Evolutionary conservation across 1,140 invertebrate genomes (phyloP).

Genomic region (Melipona quadrifasciata): DNA sequence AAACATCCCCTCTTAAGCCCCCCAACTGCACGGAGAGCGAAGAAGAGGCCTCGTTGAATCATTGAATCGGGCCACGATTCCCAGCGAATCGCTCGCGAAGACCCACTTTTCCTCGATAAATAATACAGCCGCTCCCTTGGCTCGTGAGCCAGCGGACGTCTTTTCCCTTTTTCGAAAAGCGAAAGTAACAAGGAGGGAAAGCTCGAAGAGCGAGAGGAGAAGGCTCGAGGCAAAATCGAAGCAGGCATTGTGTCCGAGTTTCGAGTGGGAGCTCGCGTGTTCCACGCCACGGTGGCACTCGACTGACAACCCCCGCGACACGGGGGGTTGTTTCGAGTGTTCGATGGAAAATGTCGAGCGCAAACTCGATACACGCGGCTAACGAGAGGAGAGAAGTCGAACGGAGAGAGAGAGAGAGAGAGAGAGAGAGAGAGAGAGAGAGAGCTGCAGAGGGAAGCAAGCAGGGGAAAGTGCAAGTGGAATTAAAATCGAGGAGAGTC

Average conservation of each 20-base stretch:
- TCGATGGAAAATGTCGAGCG: slow-evolving; percentile 38
- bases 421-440: too few species aligned
- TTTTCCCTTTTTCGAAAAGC: neutral
- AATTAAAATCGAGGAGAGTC: slow-evolving; percentile 19
- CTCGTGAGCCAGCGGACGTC: neutral
- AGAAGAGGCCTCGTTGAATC: slow-evolving; percentile 26
- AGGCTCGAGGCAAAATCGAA: slow-evolving; percentile 55
- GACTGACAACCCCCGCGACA: neutral
- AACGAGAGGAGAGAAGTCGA: slow-evolving; percentile 40
- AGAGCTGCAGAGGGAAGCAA: neutral
- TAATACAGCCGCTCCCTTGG: slow-evolving; percentile 42
- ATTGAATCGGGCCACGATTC: slow-evolving; percentile 37
- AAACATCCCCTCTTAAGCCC: neutral
- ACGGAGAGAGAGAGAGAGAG: neutral
- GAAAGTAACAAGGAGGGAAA: slow-evolving; percentile 59
- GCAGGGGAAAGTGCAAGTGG: slow-evolving; percentile 29
- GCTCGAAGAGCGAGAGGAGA: slow-evolving; percentile 13
- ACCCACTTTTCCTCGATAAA: slow-evolving; percentile 44
- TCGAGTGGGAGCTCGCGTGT: slow-evolving; percentile 47
- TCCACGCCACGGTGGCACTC: slow-evolving; percentile 5
- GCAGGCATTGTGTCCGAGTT: slow-evolving; percentile 38
- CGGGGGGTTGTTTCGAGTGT: neutral
- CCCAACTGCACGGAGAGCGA: too few species aligned
- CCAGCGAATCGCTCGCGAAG: slow-evolving; percentile 25
- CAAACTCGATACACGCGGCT: slow-evolving; percentile 56